phyloP scores from a whole-genome alignment of 2,888 invertebrate genomes.

The Acanthacorydalis orientalis region DNA sequence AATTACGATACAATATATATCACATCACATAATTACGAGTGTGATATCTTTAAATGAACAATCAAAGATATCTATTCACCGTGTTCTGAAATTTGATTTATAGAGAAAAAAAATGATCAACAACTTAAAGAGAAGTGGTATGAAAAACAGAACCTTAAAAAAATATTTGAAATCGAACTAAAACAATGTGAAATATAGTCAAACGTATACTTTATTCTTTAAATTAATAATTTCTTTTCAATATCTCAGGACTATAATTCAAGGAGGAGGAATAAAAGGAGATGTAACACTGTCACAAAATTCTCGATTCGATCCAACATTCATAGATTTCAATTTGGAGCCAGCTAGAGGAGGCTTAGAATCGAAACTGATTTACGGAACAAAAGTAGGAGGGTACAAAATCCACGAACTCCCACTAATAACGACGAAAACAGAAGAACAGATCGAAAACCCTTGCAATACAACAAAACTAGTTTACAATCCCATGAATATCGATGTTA shows the following conservation, averaged over 20 bases:
- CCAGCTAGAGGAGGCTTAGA: conserved; percentile 48
- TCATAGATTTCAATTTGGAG: conserved; percentile 51
- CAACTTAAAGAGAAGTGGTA: no score
- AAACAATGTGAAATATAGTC: no score
- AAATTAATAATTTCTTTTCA: not conserved
- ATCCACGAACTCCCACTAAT: conserved; percentile 54
- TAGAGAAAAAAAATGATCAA: no score
- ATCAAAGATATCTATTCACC: no score
- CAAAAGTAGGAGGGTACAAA: conserved; percentile 52
- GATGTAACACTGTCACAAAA: conserved; percentile 60
- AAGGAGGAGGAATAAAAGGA: conserved; percentile 66
- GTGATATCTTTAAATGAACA: no score
- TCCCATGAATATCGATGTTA: conserved; percentile 43
- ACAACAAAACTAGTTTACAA: conserved; percentile 62
- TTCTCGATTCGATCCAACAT: conserved; percentile 71
- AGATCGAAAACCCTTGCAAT: conserved; percentile 37
- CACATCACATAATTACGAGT: no score
- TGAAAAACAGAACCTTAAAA: no score
- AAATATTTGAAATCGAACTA: no score
- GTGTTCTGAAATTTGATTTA: no score
- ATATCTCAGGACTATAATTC: conserved; percentile 44
- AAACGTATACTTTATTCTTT: no score
- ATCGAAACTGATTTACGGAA: conserved; percentile 54
- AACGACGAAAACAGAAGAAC: conserved; percentile 30
- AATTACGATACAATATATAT: no score